Evolutionary conservation across 2,113 vertebrate genomes (phyloP).

Genomic region (Promerops cafer): DNA sequence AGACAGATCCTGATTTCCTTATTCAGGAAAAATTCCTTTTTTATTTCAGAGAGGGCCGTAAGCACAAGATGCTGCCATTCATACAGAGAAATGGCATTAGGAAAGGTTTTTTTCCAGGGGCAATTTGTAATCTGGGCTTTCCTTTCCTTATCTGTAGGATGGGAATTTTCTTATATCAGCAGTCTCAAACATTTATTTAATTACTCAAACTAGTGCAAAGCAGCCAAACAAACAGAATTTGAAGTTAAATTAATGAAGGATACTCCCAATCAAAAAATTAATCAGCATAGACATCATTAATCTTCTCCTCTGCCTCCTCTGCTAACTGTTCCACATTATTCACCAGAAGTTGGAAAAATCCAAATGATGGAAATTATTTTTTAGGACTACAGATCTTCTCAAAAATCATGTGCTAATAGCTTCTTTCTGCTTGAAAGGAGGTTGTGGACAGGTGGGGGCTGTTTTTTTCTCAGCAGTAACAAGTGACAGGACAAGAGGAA

Average conservation of each 20-base stretch:
- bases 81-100: background rate
- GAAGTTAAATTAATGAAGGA: background rate
- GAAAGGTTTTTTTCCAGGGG: background rate
- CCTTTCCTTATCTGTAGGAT: background rate
- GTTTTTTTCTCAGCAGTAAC: background rate
- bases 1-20: background rate
- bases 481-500: background rate
- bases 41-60: background rate
- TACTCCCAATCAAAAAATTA: background rate
- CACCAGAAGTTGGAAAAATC: background rate
- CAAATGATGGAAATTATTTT: background rate
- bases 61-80: background rate
- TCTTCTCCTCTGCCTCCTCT: background rate
- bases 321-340: background rate
- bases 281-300: background rate
- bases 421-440: background rate
- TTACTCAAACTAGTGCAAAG: background rate
- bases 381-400: background rate
- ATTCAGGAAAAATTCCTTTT: background rate
- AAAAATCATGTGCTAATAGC: background rate
- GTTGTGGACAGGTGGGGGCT: background rate
- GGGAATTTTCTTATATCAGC: background rate
- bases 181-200: background rate
- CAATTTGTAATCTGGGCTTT: background rate
- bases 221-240: background rate